Evolutionary conservation across 2,113 vertebrate genomes (phyloP).

Genomic region (Noturus placidus): DNA sequence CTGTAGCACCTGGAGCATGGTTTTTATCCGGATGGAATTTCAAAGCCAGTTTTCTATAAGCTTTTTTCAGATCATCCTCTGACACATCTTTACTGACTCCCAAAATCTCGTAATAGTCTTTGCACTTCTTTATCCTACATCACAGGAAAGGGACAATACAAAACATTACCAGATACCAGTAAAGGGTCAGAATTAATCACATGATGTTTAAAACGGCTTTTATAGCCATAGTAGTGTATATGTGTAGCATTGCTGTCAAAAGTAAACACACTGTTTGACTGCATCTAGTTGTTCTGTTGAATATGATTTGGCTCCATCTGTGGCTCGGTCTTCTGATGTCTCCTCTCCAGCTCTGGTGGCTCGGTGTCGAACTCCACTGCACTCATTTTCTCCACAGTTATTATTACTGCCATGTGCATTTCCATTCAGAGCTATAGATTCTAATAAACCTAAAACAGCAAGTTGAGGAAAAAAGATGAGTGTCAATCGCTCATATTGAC

Average conservation of each 20-base stretch:
- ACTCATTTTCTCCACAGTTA: slow-evolving; percentile 71
- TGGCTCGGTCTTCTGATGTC: slow-evolving; percentile 66
- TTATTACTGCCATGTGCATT: slow-evolving; percentile 71
- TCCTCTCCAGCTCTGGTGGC: slow-evolving; percentile 57
- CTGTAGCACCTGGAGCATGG: slow-evolving; percentile 77
- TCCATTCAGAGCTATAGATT: slow-evolving; percentile 82
- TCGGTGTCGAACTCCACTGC: slow-evolving; percentile 70
- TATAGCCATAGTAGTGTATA: no score
- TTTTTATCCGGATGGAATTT: slow-evolving; percentile 81
- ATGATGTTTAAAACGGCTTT: background rate
- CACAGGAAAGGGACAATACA: slow-evolving; percentile 8
- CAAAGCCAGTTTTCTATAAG: slow-evolving; percentile 76
- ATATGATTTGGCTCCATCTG: slow-evolving; percentile 83
- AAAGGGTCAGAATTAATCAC: background rate
- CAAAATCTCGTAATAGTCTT: slow-evolving; percentile 96
- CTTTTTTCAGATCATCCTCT: slow-evolving; percentile 90
- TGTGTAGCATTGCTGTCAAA: background rate
- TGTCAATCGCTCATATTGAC: background rate
- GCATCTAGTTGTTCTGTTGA: slow-evolving; percentile 89
- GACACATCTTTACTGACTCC: slow-evolving; percentile 86
- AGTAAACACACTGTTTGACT: slow-evolving; percentile 82
- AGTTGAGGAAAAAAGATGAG: background rate
- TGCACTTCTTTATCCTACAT: slow-evolving; percentile 91
- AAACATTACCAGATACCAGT: background rate
- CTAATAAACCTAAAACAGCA: slow-evolving; percentile 77